Conservation (phyloP, 2,797 vertebrate genomes). For the Galagoides demidoff region DNA sequence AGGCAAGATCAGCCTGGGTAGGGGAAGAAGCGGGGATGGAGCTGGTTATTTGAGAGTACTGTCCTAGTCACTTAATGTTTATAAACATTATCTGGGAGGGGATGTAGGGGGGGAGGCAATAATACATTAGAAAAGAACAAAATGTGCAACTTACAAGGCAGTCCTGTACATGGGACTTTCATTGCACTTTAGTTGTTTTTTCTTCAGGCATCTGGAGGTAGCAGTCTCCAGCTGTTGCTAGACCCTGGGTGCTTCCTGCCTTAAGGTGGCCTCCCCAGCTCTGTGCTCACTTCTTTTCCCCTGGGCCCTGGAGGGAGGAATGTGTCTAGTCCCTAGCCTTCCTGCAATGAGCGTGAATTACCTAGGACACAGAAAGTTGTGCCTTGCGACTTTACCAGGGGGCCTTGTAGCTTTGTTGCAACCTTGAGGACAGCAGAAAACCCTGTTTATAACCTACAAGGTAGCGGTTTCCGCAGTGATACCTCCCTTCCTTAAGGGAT, state of each 20-base stretch:
- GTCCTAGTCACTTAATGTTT: neutral
- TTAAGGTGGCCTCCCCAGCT: neutral
- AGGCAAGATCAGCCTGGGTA: fast-evolving
- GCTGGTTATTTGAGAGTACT: no score
- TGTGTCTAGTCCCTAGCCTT: neutral
- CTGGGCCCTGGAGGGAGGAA: neutral
- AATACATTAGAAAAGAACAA: neutral
- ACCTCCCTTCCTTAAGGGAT: neutral
- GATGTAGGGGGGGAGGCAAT: fast-evolving
- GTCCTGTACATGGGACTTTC: neutral
- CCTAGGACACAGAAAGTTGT: neutral
- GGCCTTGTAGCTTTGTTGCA: neutral
- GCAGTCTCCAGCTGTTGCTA: neutral
- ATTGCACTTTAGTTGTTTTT: neutral
- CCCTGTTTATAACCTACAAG: fast-evolving
- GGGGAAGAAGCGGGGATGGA: fast-evolving
- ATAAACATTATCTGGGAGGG: neutral
- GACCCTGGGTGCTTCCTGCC: fast-evolving
- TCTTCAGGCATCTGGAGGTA: fast-evolving
- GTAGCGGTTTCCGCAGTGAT: neutral
- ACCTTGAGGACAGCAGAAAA: neutral
- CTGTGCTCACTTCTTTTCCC: neutral
- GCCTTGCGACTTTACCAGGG: neutral
- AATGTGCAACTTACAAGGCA: neutral
- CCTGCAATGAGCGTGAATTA: neutral